These are phyloP conservation scores for Knipowitschia caucasica DNA, from an alignment of 2,797 vertebrate species.

Conservation along the genomic window DNA sequence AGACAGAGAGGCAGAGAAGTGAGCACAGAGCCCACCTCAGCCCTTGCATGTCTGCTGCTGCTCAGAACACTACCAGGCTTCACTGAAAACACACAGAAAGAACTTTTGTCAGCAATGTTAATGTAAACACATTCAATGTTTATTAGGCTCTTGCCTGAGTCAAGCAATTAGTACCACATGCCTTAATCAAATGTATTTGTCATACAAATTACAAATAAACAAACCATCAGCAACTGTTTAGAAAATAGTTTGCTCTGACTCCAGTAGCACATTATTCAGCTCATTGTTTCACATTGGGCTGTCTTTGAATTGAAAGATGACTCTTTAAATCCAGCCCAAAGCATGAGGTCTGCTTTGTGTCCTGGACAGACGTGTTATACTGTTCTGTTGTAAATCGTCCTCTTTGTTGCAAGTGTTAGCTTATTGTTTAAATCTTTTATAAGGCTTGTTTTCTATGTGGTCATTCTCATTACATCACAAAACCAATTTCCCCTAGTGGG, in stretches of 20 bases:
- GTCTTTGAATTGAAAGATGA: slow-evolving; percentile 25
- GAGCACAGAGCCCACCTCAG: slow-evolving; percentile 79
- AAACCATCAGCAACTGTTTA: slow-evolving; percentile 24
- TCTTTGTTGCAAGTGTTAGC: slow-evolving; percentile 13
- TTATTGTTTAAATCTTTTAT: slow-evolving; percentile 17
- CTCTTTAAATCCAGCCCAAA: slow-evolving; percentile 28
- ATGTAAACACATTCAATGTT: slow-evolving; percentile 15
- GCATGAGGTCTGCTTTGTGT: slow-evolving; percentile 49
- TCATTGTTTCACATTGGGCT: slow-evolving; percentile 21
- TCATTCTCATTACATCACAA: too few species aligned
- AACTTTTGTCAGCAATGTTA: slow-evolving; percentile 26
- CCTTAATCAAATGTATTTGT: slow-evolving; percentile 18
- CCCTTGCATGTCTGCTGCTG: slow-evolving; percentile 78
- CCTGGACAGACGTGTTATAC: slow-evolving; percentile 31
- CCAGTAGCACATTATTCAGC: slow-evolving; percentile 23
- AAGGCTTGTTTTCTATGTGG: neutral
- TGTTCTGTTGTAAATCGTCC: slow-evolving; percentile 3
- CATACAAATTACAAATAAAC: slow-evolving; percentile 14
- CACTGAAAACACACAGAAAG: slow-evolving; percentile 45
- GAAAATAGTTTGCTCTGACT: slow-evolving; percentile 7
- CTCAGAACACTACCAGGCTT: slow-evolving; percentile 37
- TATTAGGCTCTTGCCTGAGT: slow-evolving; percentile 17
- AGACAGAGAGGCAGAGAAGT: slow-evolving; percentile 78
- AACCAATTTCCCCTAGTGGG: too few species aligned
- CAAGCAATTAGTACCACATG: neutral